Percentiles rank a stretch among this genome's conserved stretches.
Conservation (phyloP, 1,140 invertebrate species). For the Brachionus paranguensis region DNA sequence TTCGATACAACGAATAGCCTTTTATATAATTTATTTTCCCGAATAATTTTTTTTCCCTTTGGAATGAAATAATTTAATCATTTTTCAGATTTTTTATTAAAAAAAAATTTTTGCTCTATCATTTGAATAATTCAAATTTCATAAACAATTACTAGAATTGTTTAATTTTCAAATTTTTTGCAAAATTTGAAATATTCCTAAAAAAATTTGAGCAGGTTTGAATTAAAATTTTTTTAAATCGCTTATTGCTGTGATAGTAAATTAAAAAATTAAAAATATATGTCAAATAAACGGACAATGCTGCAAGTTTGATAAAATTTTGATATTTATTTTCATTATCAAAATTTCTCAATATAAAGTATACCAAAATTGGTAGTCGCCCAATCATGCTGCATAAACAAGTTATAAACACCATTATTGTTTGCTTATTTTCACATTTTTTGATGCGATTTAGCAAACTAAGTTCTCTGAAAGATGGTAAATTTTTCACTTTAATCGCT, state of each 20-base stretch:
- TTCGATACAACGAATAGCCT: no score
- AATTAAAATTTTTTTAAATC: neutral
- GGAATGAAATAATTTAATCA: no score
- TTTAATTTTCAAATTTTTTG: neutral
- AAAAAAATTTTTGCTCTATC: no score
- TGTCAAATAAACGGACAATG: neutral
- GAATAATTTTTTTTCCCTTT: no score
- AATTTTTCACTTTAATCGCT: neutral
- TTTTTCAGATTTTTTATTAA: no score
- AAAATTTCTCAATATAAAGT: neutral
- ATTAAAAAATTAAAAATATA: neutral
- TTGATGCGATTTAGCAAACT: neutral
- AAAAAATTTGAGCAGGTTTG: neutral
- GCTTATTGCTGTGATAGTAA: neutral
- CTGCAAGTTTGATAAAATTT: neutral
- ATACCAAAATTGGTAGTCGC: neutral
- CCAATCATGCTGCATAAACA: neutral
- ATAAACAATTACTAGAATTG: neutral
- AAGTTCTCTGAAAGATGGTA: neutral
- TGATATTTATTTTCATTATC: conserved; percentile 6
- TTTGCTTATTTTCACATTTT: neutral
- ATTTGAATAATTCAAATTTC: neutral
- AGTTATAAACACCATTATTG: neutral
- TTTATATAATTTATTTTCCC: no score
- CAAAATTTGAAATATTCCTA: neutral